Evolutionary conservation across 1,140 invertebrate species (phyloP).

Genomic region (Drosophila busckii): DNA sequence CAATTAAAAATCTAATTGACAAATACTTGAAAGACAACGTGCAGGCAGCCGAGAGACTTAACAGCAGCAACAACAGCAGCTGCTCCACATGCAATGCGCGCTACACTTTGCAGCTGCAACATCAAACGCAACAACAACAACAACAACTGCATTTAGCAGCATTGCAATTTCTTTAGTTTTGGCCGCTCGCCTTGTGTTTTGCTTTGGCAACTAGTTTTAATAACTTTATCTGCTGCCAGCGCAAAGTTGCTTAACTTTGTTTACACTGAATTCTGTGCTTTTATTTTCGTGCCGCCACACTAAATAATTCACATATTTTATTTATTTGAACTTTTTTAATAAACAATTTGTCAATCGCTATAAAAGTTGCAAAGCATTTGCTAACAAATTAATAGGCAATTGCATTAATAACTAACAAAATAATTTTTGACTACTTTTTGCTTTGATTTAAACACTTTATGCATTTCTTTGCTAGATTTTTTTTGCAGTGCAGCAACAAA

Average conservation of each 20-base stretch:
- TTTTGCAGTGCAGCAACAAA: too few species aligned
- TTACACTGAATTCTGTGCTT: not conserved
- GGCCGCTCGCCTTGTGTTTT: conserved; percentile 17
- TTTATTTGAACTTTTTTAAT: too few species aligned
- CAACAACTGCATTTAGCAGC: conserved; percentile 14
- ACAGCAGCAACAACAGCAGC: conserved; percentile 7
- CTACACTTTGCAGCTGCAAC: conserved; percentile 4
- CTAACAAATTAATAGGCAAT: too few species aligned
- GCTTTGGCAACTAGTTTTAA: conserved; percentile 47
- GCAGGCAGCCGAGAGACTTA: conserved; percentile 49
- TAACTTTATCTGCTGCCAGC: conserved; percentile 55
- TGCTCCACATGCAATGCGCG: conserved; percentile 27
- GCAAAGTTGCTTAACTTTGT: conserved; percentile 14
- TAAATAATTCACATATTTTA: too few species aligned
- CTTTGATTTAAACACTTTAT: too few species aligned
- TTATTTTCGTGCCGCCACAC: conserved; percentile 3
- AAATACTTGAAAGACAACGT: conserved; percentile 72
- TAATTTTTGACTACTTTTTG: too few species aligned
- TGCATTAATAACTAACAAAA: too few species aligned
- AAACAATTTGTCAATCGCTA: too few species aligned
- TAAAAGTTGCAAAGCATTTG: too few species aligned
- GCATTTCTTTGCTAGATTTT: too few species aligned
- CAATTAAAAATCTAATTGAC: conserved; percentile 77
- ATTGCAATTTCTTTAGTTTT: conserved; percentile 30
- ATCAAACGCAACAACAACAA: not conserved